Evolutionary conservation across 1,140 invertebrate species (phyloP).

Genomic region (Bradysia coprophila): DNA sequence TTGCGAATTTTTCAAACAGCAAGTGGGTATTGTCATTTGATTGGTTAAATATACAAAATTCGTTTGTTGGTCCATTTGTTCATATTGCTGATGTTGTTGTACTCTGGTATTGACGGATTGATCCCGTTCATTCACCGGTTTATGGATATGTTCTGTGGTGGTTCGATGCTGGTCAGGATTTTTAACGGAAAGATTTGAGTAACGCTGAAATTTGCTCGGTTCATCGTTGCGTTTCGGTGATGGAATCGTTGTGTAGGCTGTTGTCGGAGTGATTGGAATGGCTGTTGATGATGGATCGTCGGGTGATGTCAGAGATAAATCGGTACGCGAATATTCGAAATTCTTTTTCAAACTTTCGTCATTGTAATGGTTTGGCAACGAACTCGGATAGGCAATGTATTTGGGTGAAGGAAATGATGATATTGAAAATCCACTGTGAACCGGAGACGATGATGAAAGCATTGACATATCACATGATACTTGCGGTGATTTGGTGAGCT

Average conservation of each 20-base stretch:
- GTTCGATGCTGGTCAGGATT: not conserved
- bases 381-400: not conserved
- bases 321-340: not conserved
- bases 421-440: not conserved
- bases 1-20: not conserved
- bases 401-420: not conserved
- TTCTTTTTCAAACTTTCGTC: not conserved
- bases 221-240: not conserved
- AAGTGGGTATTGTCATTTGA: not conserved
- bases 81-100: no score
- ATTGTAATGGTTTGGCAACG: not conserved
- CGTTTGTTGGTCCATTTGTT: not conserved
- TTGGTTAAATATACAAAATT: not conserved
- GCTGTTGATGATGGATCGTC: not conserved
- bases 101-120: no score
- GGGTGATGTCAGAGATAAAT: not conserved
- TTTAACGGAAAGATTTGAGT: not conserved
- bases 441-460: not conserved
- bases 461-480: not conserved
- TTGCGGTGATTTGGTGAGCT: not conserved
- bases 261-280: not conserved
- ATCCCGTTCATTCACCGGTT: no score
- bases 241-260: not conserved
- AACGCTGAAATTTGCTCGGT: not conserved
- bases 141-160: no score